Base-by-base conservation (phyloP, 1,140 invertebrate genomes). In the Drosophila quadrilineata region DNA sequence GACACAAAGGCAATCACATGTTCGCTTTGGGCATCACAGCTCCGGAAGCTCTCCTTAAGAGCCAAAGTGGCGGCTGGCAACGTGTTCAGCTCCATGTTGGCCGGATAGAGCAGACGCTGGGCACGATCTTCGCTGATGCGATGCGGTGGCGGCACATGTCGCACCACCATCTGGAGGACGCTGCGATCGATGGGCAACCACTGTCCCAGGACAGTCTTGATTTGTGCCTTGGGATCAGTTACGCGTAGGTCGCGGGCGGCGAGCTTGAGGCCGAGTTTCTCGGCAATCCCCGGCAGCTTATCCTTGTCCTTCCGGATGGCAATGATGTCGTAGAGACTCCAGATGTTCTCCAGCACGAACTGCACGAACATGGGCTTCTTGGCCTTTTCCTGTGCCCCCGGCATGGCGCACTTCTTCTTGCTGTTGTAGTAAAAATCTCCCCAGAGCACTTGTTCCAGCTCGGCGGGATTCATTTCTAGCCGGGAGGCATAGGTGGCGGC, bases 361-460 rank as follows among this genome's bases (percentile, higher is more conserved):
- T 99, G 96, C 6, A 99, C 97, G 91, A 99, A 99, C 59, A 99
- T 90, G 0, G 98, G 96, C 76, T 97, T 97, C 89, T 99, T 99
- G 0, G 95, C 96, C 89, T 98, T 98, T 75, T 95, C 95, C 90
- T 98, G 95, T 6, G 98, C 98, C 21, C 97, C 98, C 90, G 94
- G 94, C 91, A 95, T 91, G 40, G 98, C 95, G 67, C 93, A 92
- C 90, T 98, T 98, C 1, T 93, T 93, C 91, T 98, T 98, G 0
- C 91, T 88, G 89, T 98, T 96, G 9, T 98, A 92, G 89, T 96
- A 99, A 91, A 92, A 99, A 91, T 99, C 97, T 41, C 98, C 98
- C 97, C 98, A 99, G 4, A 99, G 90, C 0, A 96, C 94, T 90
- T 94, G 95, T 73, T 93, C 92, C 4, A 96, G 89, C 24, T 96